A percentile compares a stretch with the other conserved stretches of the same genome.
Evolutionary conservation across 2,113 vertebrate genomes (phyloP).

Genomic region (Pungitius pungitius): DNA sequence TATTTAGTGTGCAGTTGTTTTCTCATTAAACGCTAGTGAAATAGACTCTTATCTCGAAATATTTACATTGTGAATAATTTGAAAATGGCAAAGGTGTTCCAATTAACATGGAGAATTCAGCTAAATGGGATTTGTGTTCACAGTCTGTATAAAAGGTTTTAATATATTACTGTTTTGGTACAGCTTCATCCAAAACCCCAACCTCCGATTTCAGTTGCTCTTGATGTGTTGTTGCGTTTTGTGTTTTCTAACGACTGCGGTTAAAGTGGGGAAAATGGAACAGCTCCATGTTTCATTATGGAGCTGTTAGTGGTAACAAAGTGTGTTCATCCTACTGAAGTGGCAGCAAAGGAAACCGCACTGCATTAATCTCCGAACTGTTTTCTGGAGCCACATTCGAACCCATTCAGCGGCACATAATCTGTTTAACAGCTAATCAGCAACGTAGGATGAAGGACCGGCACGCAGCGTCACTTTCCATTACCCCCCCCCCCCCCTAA

Average conservation of each 20-base stretch:
- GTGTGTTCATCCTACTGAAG: conserved; percentile 43
- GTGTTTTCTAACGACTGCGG: conserved; percentile 12
- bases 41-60: background rate
- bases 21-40: background rate
- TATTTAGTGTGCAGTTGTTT: conserved; percentile 4
- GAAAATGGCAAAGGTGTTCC: background rate
- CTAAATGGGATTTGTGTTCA: background rate
- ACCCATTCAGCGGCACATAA: conserved; percentile 68
- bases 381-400: conserved; percentile 67
- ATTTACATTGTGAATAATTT: background rate
- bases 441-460: conserved; percentile 73
- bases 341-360: conserved; percentile 50
- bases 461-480: conserved; percentile 65
- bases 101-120: background rate
- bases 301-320: conserved; percentile 42
- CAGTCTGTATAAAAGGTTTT: background rate
- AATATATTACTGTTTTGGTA: background rate
- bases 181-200: conserved; percentile 22
- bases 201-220: conserved; percentile 8
- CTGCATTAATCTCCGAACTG: conserved; percentile 54
- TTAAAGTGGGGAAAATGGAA: background rate
- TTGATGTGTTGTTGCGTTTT: background rate
- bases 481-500: conserved; percentile 57
- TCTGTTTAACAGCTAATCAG: conserved; percentile 77
- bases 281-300: conserved; percentile 38